phyloP scores from a whole-genome alignment of 2,888 invertebrate species.

The Pristionchus japonicus region DNA sequence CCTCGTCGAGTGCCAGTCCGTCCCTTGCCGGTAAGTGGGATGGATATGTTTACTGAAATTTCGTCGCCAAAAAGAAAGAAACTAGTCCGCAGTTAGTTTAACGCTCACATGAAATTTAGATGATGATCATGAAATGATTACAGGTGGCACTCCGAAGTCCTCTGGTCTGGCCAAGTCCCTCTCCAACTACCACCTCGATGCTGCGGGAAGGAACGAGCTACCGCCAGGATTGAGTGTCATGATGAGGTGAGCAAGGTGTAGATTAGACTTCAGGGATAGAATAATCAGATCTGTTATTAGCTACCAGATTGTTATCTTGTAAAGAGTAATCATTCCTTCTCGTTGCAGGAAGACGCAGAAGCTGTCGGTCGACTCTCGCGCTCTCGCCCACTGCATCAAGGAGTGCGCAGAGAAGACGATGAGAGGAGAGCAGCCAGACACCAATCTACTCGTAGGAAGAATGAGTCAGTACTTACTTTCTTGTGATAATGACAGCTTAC shows the following conservation, averaged over 20 bases:
- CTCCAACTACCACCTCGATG: conserved; percentile 45
- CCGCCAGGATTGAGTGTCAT: conserved; percentile 3
- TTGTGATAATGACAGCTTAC: too few species aligned
- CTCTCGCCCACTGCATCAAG: conserved; percentile 3
- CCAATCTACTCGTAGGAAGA: conserved; percentile 11
- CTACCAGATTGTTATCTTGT: too few species aligned
- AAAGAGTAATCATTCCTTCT: not conserved
- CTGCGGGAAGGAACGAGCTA: not conserved
- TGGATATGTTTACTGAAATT: too few species aligned
- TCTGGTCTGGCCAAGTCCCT: conserved; percentile 28
- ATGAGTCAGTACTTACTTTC: not conserved
- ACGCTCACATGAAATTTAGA: too few species aligned
- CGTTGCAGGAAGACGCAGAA: conserved; percentile 40
- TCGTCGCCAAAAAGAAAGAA: too few species aligned
- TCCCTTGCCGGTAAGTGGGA: conserved; percentile 6
- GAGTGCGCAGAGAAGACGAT: conserved; percentile 44
- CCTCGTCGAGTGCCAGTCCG: not conserved
- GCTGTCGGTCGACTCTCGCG: conserved; percentile 22
- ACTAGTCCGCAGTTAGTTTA: too few species aligned
- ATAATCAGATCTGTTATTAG: too few species aligned
- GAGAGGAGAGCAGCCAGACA: conserved; percentile 41
- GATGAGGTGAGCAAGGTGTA: conserved; percentile 12
- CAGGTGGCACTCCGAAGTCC: conserved; percentile 35
- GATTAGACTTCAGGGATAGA: too few species aligned
- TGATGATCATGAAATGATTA: too few species aligned